phyloP scores from a whole-genome alignment of 2,888 invertebrate species.

The Platerodrilus igneus region DNA sequence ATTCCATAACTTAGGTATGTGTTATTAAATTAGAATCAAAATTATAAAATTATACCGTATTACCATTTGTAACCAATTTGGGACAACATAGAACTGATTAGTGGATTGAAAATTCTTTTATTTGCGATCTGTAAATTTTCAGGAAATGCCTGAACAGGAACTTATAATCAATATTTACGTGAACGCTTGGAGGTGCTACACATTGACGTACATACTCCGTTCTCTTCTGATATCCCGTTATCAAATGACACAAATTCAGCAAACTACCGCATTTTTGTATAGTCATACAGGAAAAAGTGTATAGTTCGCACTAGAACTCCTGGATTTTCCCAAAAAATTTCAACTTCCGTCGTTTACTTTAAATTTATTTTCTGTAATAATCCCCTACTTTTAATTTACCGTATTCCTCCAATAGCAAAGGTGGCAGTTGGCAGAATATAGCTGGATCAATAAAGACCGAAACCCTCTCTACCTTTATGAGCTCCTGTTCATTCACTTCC shows the following conservation, averaged over 20 bases:
- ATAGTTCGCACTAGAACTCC: constrained; percentile 32
- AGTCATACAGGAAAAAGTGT: constrained; percentile 23
- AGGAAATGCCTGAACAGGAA: too few relatives aligned
- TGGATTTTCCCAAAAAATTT: constrained; percentile 23
- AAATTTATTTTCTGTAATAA: constrained; percentile 1
- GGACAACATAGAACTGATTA: too few relatives aligned
- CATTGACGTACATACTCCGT: constrained; percentile 17
- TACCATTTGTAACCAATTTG: too few relatives aligned
- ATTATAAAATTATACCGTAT: too few relatives aligned
- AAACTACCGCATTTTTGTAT: constrained; percentile 40
- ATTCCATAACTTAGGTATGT: too few relatives aligned
- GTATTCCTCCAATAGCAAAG: constrained; percentile 1
- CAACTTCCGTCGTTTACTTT: constrained; percentile 2
- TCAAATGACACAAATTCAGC: constrained; percentile 36
- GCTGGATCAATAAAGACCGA: constrained; percentile 18
- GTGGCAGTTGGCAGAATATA: constrained; percentile 9
- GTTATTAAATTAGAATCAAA: too few relatives aligned
- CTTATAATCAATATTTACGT: too few relatives aligned
- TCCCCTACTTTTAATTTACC: constrained; percentile 14
- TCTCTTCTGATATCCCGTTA: constrained; percentile 32
- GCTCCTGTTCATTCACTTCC: constrained; percentile 42
- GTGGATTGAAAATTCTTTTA: too few relatives aligned
- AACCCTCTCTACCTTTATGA: constrained; percentile 24
- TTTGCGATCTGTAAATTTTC: too few relatives aligned
- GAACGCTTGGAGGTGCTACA: too few relatives aligned